Evolutionary conservation across 1,140 invertebrate species (phyloP).

Genomic region (Euschistus heros): DNA sequence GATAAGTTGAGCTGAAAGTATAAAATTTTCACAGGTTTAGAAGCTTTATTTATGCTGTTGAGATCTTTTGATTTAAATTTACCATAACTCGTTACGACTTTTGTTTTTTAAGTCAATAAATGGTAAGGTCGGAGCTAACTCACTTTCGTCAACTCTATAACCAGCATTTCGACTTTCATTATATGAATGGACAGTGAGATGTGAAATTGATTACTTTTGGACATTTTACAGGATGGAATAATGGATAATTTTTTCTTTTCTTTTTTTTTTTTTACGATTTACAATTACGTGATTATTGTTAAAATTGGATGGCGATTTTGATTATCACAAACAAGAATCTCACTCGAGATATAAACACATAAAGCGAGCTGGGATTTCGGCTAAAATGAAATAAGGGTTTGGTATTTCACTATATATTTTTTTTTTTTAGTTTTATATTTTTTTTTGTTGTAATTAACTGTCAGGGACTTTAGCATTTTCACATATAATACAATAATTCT

Average conservation of each 20-base stretch:
- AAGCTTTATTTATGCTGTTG: no score
- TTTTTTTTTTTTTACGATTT: background rate
- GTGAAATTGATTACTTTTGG: constrained; percentile 3
- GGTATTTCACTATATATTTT: background rate
- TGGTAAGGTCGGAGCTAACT: no score
- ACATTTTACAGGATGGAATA: constrained; percentile 14
- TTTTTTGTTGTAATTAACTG: no score
- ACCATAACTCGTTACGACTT: no score
- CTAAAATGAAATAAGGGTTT: background rate
- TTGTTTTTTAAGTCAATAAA: no score
- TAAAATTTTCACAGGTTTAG: no score
- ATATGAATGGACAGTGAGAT: background rate
- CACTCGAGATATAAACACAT: background rate
- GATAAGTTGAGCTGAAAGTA: no score
- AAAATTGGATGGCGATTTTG: constrained; percentile 10
- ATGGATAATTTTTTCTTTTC: background rate
- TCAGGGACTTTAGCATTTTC: background rate
- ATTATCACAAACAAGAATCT: constrained; percentile 10
- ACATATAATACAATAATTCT: constrained; percentile 9
- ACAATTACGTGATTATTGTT: background rate
- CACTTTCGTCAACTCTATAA: background rate
- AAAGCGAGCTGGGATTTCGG: constrained; percentile 2
- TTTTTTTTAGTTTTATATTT: no score
- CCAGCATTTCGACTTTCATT: background rate
- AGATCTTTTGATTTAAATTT: no score